Percentiles rank a stretch among this genome's conserved stretches.
Conservation (phyloP, 2,888 invertebrate species). For the Apamea epomidion region DNA sequence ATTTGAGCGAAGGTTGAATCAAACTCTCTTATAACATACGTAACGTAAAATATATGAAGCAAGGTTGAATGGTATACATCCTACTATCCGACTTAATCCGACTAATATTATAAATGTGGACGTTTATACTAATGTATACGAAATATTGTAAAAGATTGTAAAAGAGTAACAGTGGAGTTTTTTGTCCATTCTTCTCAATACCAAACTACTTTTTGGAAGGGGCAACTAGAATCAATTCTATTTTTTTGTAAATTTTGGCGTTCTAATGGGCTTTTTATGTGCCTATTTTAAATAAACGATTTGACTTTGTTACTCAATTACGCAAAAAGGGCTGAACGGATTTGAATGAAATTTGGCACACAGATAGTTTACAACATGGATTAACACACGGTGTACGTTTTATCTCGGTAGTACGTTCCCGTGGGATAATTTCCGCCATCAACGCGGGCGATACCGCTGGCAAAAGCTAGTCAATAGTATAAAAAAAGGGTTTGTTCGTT, state of each 20-base stretch:
- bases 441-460: background rate
- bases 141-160: background rate
- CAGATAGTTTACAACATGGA: too few species aligned
- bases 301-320: too few species aligned
- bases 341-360: background rate
- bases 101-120: background rate
- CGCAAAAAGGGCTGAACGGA: background rate
- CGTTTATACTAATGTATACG: background rate
- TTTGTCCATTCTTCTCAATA: background rate
- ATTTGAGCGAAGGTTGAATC: slow-evolving; percentile 17
- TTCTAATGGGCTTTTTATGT: background rate
- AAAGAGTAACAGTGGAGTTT: background rate
- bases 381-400: too few species aligned
- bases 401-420: background rate
- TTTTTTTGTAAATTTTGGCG: too few species aligned
- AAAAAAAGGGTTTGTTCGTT: background rate
- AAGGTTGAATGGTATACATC: background rate
- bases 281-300: too few species aligned
- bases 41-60: background rate
- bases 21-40: background rate
- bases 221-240: background rate
- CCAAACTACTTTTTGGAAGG: background rate
- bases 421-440: background rate
- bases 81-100: background rate
- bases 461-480: background rate